Conservation (phyloP, 2,113 vertebrate species). For the Enhydra lutris region DNA sequence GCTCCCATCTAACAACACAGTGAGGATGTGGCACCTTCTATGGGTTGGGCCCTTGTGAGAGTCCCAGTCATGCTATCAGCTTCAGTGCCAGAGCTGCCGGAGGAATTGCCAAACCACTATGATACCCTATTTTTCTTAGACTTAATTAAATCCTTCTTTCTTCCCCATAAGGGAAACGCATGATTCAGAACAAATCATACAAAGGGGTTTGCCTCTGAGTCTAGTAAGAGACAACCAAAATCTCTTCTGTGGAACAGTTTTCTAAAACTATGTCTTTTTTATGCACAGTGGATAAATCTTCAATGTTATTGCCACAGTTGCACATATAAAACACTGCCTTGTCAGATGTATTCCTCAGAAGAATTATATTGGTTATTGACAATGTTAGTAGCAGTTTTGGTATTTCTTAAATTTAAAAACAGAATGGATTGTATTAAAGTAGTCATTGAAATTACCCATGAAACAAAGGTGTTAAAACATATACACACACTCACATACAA, state of each 20-base stretch:
- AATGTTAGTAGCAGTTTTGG: neutral
- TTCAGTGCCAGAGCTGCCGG: neutral
- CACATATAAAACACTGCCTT: neutral
- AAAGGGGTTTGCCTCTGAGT: neutral
- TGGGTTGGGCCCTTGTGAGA: neutral
- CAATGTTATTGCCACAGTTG: neutral
- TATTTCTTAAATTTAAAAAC: neutral
- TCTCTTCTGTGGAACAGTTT: neutral
- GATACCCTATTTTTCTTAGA: neutral
- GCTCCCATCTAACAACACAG: too few relatives aligned
- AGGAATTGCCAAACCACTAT: neutral
- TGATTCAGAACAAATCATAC: constrained; percentile 29
- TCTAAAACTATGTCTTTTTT: neutral
- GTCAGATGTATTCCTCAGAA: neutral
- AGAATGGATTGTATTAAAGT: neutral
- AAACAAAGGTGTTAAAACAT: neutral
- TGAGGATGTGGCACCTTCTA: neutral
- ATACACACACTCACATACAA: neutral
- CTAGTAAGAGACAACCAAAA: constrained; percentile 10
- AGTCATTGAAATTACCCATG: neutral
- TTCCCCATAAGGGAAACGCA: neutral
- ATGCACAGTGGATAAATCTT: neutral
- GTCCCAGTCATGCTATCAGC: neutral
- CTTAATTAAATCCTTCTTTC: constrained; percentile 28
- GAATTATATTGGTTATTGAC: neutral